Base-by-base conservation (phyloP, 2,888 invertebrate genomes). In the Andricus curvator region DNA sequence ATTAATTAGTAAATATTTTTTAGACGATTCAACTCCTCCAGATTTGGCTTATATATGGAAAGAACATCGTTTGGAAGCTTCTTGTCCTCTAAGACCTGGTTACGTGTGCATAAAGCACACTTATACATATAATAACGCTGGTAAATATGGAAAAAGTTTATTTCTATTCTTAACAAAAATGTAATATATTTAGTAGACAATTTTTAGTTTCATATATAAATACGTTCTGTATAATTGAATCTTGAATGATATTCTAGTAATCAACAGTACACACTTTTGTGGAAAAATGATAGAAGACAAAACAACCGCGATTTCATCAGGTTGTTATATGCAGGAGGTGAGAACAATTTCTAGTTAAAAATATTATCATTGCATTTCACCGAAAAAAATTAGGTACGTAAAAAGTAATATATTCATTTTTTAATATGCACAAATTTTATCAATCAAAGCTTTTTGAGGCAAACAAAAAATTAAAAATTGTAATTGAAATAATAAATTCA, bases 281-380 rank as follows among this genome's bases (percentile, higher is more conserved):
- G 92, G 92, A 5, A 92, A 90, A 87, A 86, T 90, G 83, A 88
- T 85, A n/a, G 88, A 89, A 80, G 88, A 90, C 74, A 79, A 84
- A 33, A 66, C 80, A 9, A 79, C 48, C 6, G 84, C 90, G 22
- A n/a, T 92, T 51, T 80, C 84, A 64, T 80, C 86, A 9, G 90
- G 89, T 29, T 92, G 92, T 80, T 91, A 83, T 80, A 62, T 82
- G 13, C 87, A 90, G 80, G 74, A 84, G 80, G 92, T 92, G 84
- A 80, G 60, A 78, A 82, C 68, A 78, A 79, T 82, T 62, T 48
- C 5, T 48, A 17, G 17, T 48, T 17, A 5, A 48, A 17, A 48
- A 17, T 48, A 17, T 17, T 48, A 17, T 17, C 44, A 44, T 44
- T 44, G 15, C 15, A 44, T 44, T 44, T 44, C 44, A 15, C 48